Evolutionary conservation across 2,888 invertebrate genomes (phyloP).

Genomic region (Iphiclides podalirius): DNA sequence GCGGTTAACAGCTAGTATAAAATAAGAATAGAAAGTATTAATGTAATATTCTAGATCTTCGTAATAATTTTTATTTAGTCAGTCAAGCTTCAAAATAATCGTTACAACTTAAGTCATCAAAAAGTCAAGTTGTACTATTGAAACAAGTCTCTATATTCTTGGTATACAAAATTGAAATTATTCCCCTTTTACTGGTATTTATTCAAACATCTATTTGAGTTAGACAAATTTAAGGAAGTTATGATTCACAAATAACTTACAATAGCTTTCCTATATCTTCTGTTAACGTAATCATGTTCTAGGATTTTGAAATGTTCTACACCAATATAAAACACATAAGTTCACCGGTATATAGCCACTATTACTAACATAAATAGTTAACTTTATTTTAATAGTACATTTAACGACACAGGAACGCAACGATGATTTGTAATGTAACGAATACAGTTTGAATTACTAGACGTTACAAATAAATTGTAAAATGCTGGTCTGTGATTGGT

Average conservation of each 20-base stretch:
- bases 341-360: slow-evolving; percentile 16
- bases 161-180: too few relatives aligned
- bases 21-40: too few relatives aligned
- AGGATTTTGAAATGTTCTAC: slow-evolving; percentile 25
- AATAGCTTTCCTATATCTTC: slow-evolving; percentile 59
- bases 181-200: too few relatives aligned
- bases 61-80: too few relatives aligned
- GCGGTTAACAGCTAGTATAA: too few relatives aligned
- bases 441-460: neutral
- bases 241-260: too few relatives aligned
- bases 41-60: too few relatives aligned
- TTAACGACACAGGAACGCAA: neutral
- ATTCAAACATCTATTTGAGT: too few relatives aligned
- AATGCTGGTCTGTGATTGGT: neutral
- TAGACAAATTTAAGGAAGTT: neutral
- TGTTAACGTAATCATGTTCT: slow-evolving; percentile 48
- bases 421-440: neutral
- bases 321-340: slow-evolving; percentile 31
- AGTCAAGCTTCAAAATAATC: too few relatives aligned
- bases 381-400: neutral
- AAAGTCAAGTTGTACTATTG: too few relatives aligned
- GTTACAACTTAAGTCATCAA: too few relatives aligned
- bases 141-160: too few relatives aligned
- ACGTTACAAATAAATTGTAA: slow-evolving; percentile 10
- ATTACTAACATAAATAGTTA: neutral